Percentiles rank a stretch among this genome's conserved stretches.
Conservation (phyloP, 2,797 vertebrate genomes). For the Pogoniulus pusillus region DNA sequence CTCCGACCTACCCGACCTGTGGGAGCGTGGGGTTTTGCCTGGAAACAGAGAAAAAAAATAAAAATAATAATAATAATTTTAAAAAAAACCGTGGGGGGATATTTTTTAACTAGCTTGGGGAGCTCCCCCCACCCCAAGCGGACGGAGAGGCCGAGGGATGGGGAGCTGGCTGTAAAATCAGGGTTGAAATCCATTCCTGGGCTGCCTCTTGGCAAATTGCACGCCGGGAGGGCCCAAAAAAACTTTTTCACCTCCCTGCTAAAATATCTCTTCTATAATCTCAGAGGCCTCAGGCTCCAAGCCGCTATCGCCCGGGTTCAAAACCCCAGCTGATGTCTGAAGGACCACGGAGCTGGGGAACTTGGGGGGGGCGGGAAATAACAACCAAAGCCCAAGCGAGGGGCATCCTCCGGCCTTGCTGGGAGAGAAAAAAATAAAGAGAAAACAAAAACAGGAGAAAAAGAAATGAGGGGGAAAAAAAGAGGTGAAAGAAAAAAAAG, state of each 20-base stretch:
- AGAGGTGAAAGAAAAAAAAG: no score
- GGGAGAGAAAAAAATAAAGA: not conserved
- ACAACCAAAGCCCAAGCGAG: not conserved
- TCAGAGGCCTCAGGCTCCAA: not conserved
- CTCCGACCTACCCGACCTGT: conserved; percentile 56
- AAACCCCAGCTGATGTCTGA: not conserved
- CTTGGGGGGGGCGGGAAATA: not conserved
- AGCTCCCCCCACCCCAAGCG: not conserved
- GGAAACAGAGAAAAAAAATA: conserved; percentile 24
- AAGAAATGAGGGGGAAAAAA: no score
- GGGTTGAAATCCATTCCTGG: conserved; percentile 7
- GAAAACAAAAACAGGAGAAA: not conserved
- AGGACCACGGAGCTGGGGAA: not conserved
- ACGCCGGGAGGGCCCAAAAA: conserved; percentile 20
- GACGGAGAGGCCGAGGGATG: not conserved
- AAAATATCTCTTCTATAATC: conserved; percentile 36
- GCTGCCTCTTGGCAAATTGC: not conserved
- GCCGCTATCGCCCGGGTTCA: not conserved
- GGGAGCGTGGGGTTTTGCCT: conserved; percentile 46
- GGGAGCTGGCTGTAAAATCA: conserved; percentile 14
- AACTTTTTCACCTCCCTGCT: conserved; percentile 41
- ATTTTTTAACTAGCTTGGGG: not conserved
- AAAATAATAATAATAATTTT: not conserved
- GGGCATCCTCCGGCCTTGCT: conserved; percentile 33
- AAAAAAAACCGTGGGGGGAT: not conserved